Evolutionary conservation across 2,797 vertebrate genomes (phyloP).

Genomic region (Apodemus agrarius): DNA sequence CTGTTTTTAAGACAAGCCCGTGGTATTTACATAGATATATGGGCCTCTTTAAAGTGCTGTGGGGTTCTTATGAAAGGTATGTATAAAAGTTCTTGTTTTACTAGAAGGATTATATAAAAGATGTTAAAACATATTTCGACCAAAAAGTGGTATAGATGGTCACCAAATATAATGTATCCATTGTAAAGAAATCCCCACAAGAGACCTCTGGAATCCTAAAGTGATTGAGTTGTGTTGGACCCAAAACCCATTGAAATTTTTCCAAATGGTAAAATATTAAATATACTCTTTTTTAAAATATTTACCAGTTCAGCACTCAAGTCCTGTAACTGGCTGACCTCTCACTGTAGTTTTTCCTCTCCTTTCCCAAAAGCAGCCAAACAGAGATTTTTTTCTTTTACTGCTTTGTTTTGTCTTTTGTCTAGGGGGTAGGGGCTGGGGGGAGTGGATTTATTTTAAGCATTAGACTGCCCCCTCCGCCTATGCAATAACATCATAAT

Average conservation of each 20-base stretch:
- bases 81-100: constrained; percentile 84
- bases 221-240: constrained; percentile 85
- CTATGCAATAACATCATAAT: constrained; percentile 90
- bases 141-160: constrained; percentile 82
- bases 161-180: constrained; percentile 86
- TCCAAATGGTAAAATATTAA: constrained; percentile 90
- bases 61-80: constrained; percentile 81
- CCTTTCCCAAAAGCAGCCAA: constrained; percentile 86
- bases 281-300: constrained; percentile 87
- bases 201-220: constrained; percentile 85
- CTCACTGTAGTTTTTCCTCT: constrained; percentile 83
- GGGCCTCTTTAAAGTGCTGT: constrained; percentile 82
- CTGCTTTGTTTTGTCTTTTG: constrained; percentile 76
- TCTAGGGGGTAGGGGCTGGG: background rate
- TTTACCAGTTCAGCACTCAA: constrained; percentile 89
- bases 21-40: constrained; percentile 81
- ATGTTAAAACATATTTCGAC: constrained; percentile 87
- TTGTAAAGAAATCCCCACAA: constrained; percentile 87
- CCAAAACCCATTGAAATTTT: constrained; percentile 86
- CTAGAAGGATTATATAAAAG: constrained; percentile 86
- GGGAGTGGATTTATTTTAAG: constrained; percentile 86
- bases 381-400: constrained; percentile 74
- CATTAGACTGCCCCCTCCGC: constrained; percentile 84
- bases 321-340: constrained; percentile 86
- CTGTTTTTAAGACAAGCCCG: constrained; percentile 78